Evolutionary conservation across 2,797 vertebrate genomes (phyloP), one percentile per base, ranked within the genome.

Genomic region (Schizopygopsis malacanthus): DNA sequence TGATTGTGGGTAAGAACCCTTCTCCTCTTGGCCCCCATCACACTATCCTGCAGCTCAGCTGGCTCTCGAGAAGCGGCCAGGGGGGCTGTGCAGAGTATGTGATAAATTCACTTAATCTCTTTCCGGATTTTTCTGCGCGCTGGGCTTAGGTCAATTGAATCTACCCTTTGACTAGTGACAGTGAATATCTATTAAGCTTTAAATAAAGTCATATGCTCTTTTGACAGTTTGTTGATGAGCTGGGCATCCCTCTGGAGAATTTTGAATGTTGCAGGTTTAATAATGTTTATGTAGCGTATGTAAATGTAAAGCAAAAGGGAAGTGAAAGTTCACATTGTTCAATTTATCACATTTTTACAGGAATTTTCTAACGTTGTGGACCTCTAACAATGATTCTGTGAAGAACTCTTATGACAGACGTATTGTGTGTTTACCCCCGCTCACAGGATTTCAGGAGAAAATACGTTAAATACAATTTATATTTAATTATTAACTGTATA

Each of bases 31-130:
- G 45, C 47, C 33, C 65, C 75, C 82, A 81, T 84, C 85, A 85
- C 86, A 72, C 79, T 73, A 63, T 84, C 77, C 87, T 63, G 43
- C 67, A 61, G 82, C 79, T 77, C 52, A 28, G 78, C 79, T 84
- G 54, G 85, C 73, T 87, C 82, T 85, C 83, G 47, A 83, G 75
- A 76, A 75, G 81, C 84, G 70, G 70, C 92, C 91, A 91, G 90
- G 79, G 79, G 43, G 91, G 92, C 89, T 91, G 87, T 90, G 91
- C 92, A 91, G 93, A 96, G 95, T 94, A 92, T 94, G 93, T 94
- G 93, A 96, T 96, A 95, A 95, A 96, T 95, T 96, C 95, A 93
- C 80, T 91, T 96, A 95, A 96, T 96, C 94, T 96, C 95, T 91
- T 90, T 94, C 92, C 91, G 92, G 93, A 96, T 96, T 95, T 94